These are phyloP conservation scores for Pammene fasciana DNA, from an alignment of 2,888 invertebrate genomes.

Conservation along the genomic window DNA sequence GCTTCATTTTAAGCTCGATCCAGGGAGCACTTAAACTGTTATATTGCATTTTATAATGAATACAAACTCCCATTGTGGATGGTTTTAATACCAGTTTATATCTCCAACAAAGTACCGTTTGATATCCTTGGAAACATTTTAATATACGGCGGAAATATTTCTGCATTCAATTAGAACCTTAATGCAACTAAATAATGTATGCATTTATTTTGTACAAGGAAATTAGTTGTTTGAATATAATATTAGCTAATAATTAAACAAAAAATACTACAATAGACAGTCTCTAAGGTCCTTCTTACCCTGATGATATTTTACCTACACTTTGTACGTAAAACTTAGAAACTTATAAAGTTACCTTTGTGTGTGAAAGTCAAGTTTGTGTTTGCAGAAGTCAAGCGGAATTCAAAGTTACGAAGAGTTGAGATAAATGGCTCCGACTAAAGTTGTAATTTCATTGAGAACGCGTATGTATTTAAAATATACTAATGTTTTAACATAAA, in stretches of 20 bases:
- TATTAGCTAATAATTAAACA: neutral
- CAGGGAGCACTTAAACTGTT: conserved; percentile 7
- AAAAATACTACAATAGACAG: no score
- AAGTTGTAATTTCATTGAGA: neutral
- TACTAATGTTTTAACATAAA: no score
- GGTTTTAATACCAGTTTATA: conserved; percentile 1
- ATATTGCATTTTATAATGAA: conserved; percentile 26
- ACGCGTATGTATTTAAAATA: no score
- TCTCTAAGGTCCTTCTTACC: no score
- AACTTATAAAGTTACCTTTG: neutral
- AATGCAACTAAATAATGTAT: no score
- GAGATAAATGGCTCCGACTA: neutral
- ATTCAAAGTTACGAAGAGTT: conserved; percentile 18
- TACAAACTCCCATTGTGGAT: conserved; percentile 3
- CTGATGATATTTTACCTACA: neutral
- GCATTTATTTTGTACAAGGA: no score
- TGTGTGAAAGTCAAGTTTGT: conserved; percentile 1
- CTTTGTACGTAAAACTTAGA: neutral
- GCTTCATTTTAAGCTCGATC: conserved; percentile 20
- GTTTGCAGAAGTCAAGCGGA: neutral
- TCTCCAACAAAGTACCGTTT: neutral
- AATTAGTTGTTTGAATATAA: no score
- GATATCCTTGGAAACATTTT: neutral
- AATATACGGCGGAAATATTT: neutral
- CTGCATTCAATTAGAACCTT: neutral